A percentile compares a stretch with the other conserved stretches of the same genome.
Evolutionary conservation across 1,140 invertebrate species (phyloP).

Genomic region (Platyura marginata): DNA sequence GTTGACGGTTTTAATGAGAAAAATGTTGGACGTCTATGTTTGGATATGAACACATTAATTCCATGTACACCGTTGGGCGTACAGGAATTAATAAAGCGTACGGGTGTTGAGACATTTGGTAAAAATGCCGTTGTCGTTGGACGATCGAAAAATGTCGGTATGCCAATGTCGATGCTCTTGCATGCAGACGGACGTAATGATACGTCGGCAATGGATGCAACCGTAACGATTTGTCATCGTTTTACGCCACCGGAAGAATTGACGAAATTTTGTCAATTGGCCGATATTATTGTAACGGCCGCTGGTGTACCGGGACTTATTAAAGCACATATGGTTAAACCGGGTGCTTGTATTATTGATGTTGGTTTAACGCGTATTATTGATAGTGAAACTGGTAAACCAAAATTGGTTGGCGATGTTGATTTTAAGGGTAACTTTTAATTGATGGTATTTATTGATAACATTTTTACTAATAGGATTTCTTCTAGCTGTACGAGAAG

Average conservation of each 20-base stretch:
- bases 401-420: constrained; percentile 70
- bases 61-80: constrained; percentile 77
- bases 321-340: constrained; percentile 69
- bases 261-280: constrained; percentile 40
- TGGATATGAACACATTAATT: constrained; percentile 56
- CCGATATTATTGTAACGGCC: constrained; percentile 69
- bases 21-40: constrained; percentile 58
- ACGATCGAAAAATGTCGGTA: constrained; percentile 74
- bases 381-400: constrained; percentile 39
- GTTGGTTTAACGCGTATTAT: constrained; percentile 65
- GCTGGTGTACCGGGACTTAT: constrained; percentile 65
- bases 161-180: constrained; percentile 65
- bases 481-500: constrained; percentile 42
- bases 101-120: constrained; percentile 52
- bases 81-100: constrained; percentile 50
- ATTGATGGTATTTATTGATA: background rate
- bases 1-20: constrained; percentile 75
- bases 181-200: constrained; percentile 53
- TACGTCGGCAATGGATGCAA: constrained; percentile 53
- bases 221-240: constrained; percentile 73
- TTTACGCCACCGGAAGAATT: constrained; percentile 64
- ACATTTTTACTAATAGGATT: background rate
- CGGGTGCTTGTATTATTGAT: constrained; percentile 74
- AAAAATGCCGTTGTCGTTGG: constrained; percentile 78
- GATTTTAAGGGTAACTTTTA: constrained; percentile 50